phyloP scores from a whole-genome alignment of 2,888 invertebrate genomes.

The Lutraria lutraria region DNA sequence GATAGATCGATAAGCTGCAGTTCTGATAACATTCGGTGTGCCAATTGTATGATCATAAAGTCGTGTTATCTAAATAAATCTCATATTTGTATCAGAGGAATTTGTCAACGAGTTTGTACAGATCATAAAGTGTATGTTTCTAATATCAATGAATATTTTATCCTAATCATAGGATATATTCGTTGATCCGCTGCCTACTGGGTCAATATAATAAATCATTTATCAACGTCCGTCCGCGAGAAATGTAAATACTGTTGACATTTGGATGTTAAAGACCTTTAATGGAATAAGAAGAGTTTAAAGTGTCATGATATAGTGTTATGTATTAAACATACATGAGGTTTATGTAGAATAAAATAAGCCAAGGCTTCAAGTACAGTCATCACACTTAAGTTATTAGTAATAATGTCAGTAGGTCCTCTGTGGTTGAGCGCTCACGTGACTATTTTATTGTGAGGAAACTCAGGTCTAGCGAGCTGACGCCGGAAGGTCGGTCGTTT shows the following conservation, averaged over 20 bases:
- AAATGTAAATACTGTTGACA: conserved; percentile 8
- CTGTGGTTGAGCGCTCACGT: no score
- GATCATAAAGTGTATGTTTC: background rate
- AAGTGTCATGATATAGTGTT: no score
- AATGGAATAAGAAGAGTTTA: no score
- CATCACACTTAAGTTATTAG: no score
- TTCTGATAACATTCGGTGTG: background rate
- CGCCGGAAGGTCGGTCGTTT: no score
- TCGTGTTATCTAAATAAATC: background rate
- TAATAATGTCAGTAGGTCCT: no score
- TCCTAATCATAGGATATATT: background rate
- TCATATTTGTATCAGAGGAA: conserved; percentile 2
- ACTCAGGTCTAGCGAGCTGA: no score
- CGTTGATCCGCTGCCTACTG: background rate
- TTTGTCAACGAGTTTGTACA: background rate
- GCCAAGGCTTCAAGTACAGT: no score
- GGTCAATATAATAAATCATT: conserved; percentile 12
- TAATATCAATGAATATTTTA: background rate
- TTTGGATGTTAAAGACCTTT: background rate
- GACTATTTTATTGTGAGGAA: no score
- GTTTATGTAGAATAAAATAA: no score
- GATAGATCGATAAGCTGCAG: background rate
- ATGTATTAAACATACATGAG: no score
- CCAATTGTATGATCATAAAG: background rate
- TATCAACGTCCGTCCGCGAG: background rate